phyloP scores from a whole-genome alignment of 2,113 vertebrate genomes.

The Bucco capensis region DNA sequence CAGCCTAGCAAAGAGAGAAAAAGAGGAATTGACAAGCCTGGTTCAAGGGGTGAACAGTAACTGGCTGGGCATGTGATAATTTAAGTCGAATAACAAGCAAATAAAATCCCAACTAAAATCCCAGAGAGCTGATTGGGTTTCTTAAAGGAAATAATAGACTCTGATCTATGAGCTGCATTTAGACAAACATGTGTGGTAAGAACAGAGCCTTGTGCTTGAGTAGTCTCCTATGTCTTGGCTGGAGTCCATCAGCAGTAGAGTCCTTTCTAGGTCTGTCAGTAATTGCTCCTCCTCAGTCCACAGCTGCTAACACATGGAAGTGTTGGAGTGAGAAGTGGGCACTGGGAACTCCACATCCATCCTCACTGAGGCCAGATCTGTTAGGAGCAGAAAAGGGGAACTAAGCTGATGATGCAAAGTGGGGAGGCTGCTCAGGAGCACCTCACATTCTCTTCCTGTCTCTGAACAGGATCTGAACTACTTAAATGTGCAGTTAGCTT shows the following conservation, averaged over 20 bases:
- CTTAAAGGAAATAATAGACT: background rate
- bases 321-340: background rate
- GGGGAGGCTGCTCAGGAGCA: background rate
- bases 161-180: background rate
- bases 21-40: background rate
- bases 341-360: background rate
- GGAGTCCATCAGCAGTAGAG: background rate
- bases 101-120: background rate
- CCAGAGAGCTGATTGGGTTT: background rate
- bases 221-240: background rate
- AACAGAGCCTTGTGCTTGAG: background rate
- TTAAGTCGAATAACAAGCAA: background rate
- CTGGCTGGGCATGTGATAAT: background rate
- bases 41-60: background rate
- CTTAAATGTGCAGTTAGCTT: background rate
- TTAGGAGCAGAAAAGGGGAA: background rate
- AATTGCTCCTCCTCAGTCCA: background rate
- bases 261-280: background rate
- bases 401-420: background rate
- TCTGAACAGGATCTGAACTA: background rate
- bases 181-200: background rate
- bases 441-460: background rate
- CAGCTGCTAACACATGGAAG: background rate
- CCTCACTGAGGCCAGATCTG: fast-evolving
- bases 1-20: slow-evolving; percentile 1